Conservation (phyloP, 2,113 vertebrate genomes). For the Mustela nigripes region DNA sequence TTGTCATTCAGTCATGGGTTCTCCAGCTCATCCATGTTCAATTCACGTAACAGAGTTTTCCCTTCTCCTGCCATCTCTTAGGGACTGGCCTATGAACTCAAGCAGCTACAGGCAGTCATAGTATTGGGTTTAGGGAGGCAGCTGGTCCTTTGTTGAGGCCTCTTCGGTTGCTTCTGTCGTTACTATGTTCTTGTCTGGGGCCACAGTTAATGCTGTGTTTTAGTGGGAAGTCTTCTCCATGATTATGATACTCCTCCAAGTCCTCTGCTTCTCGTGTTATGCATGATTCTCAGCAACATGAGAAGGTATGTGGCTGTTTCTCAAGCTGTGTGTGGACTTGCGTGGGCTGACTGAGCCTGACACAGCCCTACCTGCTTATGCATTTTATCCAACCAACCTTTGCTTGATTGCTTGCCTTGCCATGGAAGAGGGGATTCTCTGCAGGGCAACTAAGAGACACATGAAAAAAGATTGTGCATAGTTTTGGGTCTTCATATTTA, state of each 20-base stretch:
- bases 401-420: not conserved
- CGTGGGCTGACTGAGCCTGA: not conserved
- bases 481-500: not conserved
- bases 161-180: not conserved
- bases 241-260: not conserved
- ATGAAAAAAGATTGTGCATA: not conserved
- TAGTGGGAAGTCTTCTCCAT: not conserved
- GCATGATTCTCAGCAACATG: not conserved
- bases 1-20: not conserved
- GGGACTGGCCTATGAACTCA: not conserved
- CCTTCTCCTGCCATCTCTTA: not conserved
- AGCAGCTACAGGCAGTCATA: not conserved
- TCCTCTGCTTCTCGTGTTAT: not conserved
- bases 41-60: not conserved
- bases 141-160: not conserved
- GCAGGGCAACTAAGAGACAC: not conserved
- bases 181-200: not conserved
- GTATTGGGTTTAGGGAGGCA: not conserved
- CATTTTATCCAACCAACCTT: not conserved
- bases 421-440: not conserved
- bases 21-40: not conserved
- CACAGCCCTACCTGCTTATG: not conserved
- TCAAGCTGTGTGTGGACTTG: not conserved
- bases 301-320: not conserved
- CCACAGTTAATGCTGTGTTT: not conserved